Conservation (phyloP, 2,797 vertebrate genomes). For the Saxicola maurus region DNA sequence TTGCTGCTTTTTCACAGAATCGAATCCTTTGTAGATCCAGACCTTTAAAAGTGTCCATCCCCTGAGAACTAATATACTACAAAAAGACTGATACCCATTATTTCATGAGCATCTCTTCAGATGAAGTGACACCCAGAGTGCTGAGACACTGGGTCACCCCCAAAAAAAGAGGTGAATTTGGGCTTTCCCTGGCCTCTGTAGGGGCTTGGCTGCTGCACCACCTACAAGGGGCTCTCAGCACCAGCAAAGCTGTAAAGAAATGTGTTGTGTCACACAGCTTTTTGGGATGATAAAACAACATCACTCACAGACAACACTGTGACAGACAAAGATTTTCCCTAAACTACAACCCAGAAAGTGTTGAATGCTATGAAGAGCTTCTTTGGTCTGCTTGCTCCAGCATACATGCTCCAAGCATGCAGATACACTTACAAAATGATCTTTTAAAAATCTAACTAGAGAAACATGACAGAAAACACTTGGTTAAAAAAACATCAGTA, state of each 20-base stretch:
- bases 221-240: neutral
- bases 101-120: neutral
- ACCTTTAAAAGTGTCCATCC: neutral
- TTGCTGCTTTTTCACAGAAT: neutral
- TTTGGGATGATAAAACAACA: neutral
- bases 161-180: rapidly evolving
- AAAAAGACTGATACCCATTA: neutral
- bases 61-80: neutral
- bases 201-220: neutral
- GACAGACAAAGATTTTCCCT: neutral
- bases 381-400: neutral
- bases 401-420: neutral
- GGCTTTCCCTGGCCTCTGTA: neutral
- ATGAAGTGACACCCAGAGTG: rapidly evolving
- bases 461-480: neutral
- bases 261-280: rapidly evolving
- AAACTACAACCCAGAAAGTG: neutral
- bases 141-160: neutral
- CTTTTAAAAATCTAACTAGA: neutral
- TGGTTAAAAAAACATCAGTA: neutral
- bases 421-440: neutral
- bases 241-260: neutral
- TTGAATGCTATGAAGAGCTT: neutral
- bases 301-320: rapidly evolving
- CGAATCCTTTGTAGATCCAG: neutral